Percentiles rank a stretch among this genome's conserved stretches.
Evolutionary conservation across 1,140 invertebrate genomes (phyloP).

Genomic region (Parapsyche elsis): DNA sequence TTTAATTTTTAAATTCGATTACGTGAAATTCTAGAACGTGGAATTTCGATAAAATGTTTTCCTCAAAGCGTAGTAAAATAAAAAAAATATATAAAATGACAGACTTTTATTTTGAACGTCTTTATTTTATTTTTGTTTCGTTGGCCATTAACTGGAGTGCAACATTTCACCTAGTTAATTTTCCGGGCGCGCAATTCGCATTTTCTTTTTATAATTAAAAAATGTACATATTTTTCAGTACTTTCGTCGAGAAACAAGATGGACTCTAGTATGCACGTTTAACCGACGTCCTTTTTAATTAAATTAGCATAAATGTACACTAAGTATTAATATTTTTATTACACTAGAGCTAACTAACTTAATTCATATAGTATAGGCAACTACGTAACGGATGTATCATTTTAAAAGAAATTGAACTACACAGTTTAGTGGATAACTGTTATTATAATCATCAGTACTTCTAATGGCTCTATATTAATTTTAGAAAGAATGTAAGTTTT

Average conservation of each 20-base stretch:
- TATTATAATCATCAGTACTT: no score
- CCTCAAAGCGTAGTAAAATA: not conserved
- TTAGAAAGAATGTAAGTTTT: no score
- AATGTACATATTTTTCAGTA: not conserved
- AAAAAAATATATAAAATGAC: not conserved
- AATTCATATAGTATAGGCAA: no score
- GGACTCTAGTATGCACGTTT: not conserved
- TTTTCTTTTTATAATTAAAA: not conserved
- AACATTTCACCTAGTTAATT: conserved; percentile 26
- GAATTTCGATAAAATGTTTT: not conserved
- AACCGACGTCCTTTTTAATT: not conserved
- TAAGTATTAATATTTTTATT: not conserved
- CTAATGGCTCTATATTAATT: no score
- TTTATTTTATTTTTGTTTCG: not conserved
- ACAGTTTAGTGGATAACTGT: no score
- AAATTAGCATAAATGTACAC: conserved; percentile 2
- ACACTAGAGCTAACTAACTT: not conserved
- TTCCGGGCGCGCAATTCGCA: not conserved
- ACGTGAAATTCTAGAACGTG: not conserved
- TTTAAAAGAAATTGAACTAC: no score
- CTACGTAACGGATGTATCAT: no score
- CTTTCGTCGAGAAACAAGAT: not conserved
- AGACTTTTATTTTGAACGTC: not conserved
- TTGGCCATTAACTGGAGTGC: conserved; percentile 14
- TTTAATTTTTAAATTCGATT: not conserved